A percentile compares a stretch with the other conserved stretches of the same genome.
These are phyloP conservation scores for Hyalella azteca DNA, from an alignment of 2,888 invertebrate species.

Conservation along the genomic window DNA sequence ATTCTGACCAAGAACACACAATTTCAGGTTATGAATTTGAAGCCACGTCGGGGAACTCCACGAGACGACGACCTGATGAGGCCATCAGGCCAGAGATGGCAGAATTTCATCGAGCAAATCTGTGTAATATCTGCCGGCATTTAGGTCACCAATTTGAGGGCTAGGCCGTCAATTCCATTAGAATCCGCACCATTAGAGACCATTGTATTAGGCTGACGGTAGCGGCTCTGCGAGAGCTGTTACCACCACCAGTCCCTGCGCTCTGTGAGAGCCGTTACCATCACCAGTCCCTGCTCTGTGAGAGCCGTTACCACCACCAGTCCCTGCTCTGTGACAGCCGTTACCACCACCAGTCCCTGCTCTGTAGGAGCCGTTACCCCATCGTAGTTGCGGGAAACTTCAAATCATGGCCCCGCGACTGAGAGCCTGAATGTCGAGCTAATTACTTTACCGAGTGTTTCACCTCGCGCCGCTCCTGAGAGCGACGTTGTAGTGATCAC, in stretches of 20 bases:
- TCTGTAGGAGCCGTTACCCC: not conserved
- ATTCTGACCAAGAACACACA: no score
- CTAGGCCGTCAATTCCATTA: conserved; percentile 11
- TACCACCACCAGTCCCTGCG: not conserved
- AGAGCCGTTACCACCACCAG: not conserved
- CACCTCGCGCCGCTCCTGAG: no score
- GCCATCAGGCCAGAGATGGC: not conserved
- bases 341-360: not conserved
- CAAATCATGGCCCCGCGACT: no score
- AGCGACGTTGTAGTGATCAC: no score
- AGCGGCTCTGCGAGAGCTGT: not conserved
- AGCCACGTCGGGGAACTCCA: not conserved
- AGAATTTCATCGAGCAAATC: not conserved
- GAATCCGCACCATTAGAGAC: conserved; percentile 20
- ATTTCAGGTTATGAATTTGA: no score
- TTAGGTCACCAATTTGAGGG: conserved; percentile 9
- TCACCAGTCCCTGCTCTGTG: not conserved
- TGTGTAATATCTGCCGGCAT: conserved; percentile 20
- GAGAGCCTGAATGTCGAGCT: no score
- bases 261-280: not conserved
- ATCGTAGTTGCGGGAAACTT: no score
- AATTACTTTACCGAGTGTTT: no score
- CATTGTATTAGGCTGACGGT: conserved; percentile 3
- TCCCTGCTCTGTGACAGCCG: not conserved
- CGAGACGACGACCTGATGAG: not conserved